phyloP scores from a whole-genome alignment of 2,113 vertebrate species.

The Thalassarche chlororhynchos region DNA sequence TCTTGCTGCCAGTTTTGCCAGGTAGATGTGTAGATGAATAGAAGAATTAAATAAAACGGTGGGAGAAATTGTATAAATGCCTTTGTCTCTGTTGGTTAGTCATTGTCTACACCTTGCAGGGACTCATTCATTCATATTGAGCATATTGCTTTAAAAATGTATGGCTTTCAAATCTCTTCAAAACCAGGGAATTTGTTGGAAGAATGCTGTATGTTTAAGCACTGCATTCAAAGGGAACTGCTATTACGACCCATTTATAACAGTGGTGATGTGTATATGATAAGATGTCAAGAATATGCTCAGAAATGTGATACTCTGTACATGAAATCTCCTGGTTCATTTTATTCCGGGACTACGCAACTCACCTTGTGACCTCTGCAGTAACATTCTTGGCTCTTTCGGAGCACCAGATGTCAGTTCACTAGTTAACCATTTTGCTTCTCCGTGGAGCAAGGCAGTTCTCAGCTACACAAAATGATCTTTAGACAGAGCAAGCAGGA shows the following conservation, averaged over 20 bases:
- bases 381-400: conserved; percentile 24
- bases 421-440: conserved; percentile 37
- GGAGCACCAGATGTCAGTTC: conserved; percentile 29
- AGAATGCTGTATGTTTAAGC: not conserved
- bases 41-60: not conserved
- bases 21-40: not conserved
- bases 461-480: not conserved
- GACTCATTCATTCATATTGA: not conserved
- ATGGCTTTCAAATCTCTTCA: not conserved
- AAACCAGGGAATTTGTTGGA: not conserved
- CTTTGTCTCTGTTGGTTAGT: not conserved
- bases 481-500: not conserved
- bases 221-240: not conserved
- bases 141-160: not conserved
- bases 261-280: conserved; percentile 48
- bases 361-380: conserved; percentile 41
- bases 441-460: not conserved
- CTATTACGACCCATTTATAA: conserved; percentile 14
- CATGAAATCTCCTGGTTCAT: conserved; percentile 10
- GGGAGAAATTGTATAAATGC: not conserved
- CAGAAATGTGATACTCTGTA: conserved; percentile 49
- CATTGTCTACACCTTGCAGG: not conserved
- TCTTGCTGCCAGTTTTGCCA: not conserved
- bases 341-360: not conserved
- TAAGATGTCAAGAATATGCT: conserved; percentile 39